Base-by-base conservation (phyloP, 2,888 invertebrate species). In the Drosophila suboccidentalis region DNA sequence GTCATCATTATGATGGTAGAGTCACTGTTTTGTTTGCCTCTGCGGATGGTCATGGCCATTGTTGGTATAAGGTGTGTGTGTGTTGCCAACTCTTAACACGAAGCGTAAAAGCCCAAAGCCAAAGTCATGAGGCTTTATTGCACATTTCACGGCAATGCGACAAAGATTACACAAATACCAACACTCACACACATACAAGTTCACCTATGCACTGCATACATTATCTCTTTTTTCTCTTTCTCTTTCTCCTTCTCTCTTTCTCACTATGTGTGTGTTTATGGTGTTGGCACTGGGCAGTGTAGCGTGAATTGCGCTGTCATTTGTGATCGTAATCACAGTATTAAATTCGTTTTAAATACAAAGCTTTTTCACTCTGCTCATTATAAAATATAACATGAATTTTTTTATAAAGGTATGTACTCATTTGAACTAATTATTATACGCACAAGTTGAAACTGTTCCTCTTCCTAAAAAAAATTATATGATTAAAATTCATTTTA, bases 101-200 rank as follows among this genome's bases (percentile, higher is more conserved):
- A 72, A 70, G 39, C 70, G 69, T 78, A 72, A 77, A 85, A 75
- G 63, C 67, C 69, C 61, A 78, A 77, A 58, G 74, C 78, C 77
- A 83, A 72, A 81, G 83, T 79, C 82, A 80, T 82, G 64, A 69
- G 72, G 87, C 84, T 80, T 85, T 82, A 84, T 82, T 82, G 74
- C 75, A 84, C 85, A 83, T 83, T 79, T 82, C 81, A 77, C 84
- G 75, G 79, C 89, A 87, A 64, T 86, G 89, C 87, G 85, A 78
- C 84, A 87, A 75, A 78, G 72, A 81, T 84, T 72, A 77, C 72
- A 79, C 62, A 72, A 34, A 46, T 22, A 60, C 50, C 41, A 41
- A 46, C 46, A 44, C 32, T 46, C 41, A 55, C 34, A 57, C 39
- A 55, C 41, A 59, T 34, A 53, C 36, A 55, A 38, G 46, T 43